Evolutionary conservation across 2,888 invertebrate genomes (phyloP).

Genomic region (Eupithecia abbreviata): DNA sequence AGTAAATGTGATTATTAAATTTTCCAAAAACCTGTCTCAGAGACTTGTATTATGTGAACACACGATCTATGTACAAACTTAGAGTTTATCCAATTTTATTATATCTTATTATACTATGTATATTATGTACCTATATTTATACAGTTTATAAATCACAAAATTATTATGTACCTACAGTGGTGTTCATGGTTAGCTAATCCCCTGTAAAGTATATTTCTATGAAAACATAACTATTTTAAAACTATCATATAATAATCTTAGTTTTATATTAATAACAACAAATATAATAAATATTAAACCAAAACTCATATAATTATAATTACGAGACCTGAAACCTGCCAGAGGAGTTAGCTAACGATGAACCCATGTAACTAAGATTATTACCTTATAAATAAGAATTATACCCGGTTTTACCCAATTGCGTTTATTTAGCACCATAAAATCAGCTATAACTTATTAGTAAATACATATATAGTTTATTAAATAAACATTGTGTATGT

Average conservation of each 20-base stretch:
- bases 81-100: neutral
- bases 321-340: no score
- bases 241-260: no score
- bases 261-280: no score
- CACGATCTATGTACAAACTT: neutral
- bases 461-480: neutral
- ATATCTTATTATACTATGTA: neutral
- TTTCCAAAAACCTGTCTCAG: neutral
- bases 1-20: neutral
- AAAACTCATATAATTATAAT: no score
- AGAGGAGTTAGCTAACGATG: no score
- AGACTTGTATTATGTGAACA: neutral
- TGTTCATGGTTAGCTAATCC: no score
- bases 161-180: neutral
- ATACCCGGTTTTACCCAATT: constrained; percentile 61
- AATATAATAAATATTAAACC: no score
- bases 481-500: neutral
- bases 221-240: no score
- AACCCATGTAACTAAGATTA: no score
- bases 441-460: constrained; percentile 60
- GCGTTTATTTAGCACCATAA: constrained; percentile 69
- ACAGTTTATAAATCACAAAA: neutral
- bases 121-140: neutral
- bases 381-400: neutral
- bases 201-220: no score